phyloP scores from a whole-genome alignment of 2,113 vertebrate genomes.

The Epinephelus fuscoguttatus region DNA sequence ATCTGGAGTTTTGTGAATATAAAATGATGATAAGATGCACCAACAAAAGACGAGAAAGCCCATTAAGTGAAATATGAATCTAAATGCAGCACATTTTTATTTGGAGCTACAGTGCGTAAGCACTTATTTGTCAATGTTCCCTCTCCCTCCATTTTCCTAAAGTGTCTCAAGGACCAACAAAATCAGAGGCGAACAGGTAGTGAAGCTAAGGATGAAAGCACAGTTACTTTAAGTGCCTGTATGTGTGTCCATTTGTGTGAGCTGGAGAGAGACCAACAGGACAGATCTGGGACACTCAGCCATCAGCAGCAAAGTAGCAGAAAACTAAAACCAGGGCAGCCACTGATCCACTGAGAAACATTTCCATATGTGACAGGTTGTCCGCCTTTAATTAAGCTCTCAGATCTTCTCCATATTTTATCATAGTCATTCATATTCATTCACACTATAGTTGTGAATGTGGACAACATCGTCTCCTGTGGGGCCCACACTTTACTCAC shows the following conservation, averaged over 20 bases:
- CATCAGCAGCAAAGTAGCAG: slow-evolving; percentile 43
- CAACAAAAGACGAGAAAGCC: neutral
- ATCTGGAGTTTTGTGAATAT: slow-evolving; percentile 34
- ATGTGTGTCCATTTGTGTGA: slow-evolving; percentile 38
- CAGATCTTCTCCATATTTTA: slow-evolving; percentile 69
- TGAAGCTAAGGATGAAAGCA: slow-evolving; percentile 23
- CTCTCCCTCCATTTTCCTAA: neutral
- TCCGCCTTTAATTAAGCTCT: slow-evolving; percentile 68
- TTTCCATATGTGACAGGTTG: slow-evolving; percentile 69
- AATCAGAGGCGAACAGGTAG: slow-evolving; percentile 19
- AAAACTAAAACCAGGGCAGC: slow-evolving; percentile 73
- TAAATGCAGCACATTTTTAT: neutral
- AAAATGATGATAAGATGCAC: slow-evolving; percentile 4
- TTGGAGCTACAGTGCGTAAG: neutral
- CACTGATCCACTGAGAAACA: slow-evolving; percentile 64
- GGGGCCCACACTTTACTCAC: slow-evolving; percentile 3
- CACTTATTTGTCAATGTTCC: neutral
- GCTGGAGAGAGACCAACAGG: slow-evolving; percentile 43
- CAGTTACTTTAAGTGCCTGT: slow-evolving; percentile 11
- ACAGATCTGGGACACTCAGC: slow-evolving; percentile 76
- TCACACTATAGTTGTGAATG: neutral
- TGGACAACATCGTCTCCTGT: slow-evolving; percentile 18
- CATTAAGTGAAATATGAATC: neutral
- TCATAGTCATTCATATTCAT: slow-evolving; percentile 72
- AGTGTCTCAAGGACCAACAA: slow-evolving; percentile 31